These are phyloP conservation scores for Nysson spinosus DNA, from an alignment of 2,888 invertebrate species.

Conservation along the genomic window DNA sequence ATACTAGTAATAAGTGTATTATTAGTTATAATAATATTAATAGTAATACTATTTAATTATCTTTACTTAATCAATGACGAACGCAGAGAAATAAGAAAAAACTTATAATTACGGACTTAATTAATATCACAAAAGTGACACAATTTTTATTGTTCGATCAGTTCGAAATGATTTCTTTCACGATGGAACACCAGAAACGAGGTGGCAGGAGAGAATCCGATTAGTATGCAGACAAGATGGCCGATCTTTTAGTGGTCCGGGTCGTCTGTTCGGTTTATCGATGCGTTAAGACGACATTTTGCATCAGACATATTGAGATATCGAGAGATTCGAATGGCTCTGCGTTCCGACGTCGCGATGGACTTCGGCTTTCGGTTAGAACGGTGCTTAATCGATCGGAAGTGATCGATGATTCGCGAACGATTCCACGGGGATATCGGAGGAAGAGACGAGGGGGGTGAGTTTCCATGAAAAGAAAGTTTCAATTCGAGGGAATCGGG, in stretches of 20 bases:
- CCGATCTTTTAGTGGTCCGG: constrained; percentile 34
- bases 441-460: not conserved
- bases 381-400: constrained; percentile 50
- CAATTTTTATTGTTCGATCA: no score
- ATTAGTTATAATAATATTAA: no score
- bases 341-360: not conserved
- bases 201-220: not conserved
- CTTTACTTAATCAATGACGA: no score
- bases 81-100: no score
- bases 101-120: no score
- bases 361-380: constrained; percentile 36
- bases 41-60: no score
- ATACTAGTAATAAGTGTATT: no score
- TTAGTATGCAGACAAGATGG: constrained; percentile 16
- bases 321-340: constrained; percentile 30
- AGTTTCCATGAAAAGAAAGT: no score
- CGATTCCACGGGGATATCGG: not conserved
- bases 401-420: constrained; percentile 55
- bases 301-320: constrained; percentile 50
- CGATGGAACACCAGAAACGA: no score
- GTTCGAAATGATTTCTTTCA: no score
- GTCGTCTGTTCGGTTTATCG: constrained; percentile 39
- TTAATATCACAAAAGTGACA: no score
- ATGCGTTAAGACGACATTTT: constrained; percentile 52
- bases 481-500: constrained; percentile 10